Conservation (phyloP, 2,113 vertebrate species). For the Spea bombifrons region DNA sequence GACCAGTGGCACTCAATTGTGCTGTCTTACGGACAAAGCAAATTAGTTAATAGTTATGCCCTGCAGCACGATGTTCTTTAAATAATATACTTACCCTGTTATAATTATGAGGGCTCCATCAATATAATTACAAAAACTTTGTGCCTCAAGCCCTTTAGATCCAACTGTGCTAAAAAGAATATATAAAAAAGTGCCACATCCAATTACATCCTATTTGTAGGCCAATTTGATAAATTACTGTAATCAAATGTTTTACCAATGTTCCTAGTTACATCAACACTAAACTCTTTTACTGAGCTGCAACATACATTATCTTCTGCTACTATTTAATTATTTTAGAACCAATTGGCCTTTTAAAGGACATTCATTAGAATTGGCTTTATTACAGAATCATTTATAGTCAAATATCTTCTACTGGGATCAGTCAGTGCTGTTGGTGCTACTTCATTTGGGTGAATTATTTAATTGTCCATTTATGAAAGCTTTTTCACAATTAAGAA, state of each 20-base stretch:
- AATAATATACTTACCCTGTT: not conserved
- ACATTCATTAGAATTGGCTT: not conserved
- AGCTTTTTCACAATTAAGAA: no score
- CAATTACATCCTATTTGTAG: slow-evolving; percentile 2
- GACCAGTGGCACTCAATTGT: not conserved
- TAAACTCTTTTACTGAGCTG: slow-evolving; percentile 3
- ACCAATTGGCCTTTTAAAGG: not conserved
- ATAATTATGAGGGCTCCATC: not conserved
- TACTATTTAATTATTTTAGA: not conserved
- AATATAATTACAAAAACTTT: not conserved
- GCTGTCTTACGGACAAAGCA: not conserved
- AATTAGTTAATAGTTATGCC: not conserved
- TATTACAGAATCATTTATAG: not conserved
- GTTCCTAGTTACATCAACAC: not conserved
- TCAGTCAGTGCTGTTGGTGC: no score
- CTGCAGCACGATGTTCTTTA: not conserved
- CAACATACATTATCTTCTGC: not conserved
- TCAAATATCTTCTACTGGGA: no score
- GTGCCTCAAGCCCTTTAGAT: slow-evolving; percentile 8
- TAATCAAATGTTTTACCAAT: slow-evolving; percentile 14
- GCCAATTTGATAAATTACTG: slow-evolving; percentile 5
- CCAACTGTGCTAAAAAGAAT: not conserved
- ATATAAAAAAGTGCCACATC: not conserved
- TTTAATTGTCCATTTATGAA: no score
- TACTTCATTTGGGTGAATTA: no score